Conservation (phyloP, 2,113 vertebrate genomes). For the Chaetops frenatus region DNA sequence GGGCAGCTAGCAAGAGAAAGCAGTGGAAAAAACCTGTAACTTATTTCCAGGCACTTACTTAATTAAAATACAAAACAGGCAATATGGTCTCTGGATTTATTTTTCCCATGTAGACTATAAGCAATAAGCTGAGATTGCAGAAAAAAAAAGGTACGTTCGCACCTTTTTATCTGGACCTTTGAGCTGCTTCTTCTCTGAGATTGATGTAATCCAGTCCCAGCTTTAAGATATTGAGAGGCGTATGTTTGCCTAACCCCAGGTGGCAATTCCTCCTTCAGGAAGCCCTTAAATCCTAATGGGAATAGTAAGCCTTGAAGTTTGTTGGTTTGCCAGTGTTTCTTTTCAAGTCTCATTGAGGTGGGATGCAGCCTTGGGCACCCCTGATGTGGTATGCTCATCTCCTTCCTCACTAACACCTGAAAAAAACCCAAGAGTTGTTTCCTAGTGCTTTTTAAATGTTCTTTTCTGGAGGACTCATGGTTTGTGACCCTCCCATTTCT, state of each 20-base stretch:
- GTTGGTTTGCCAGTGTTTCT: neutral
- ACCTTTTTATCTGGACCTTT: neutral
- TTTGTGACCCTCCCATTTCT: neutral
- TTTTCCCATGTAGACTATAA: conserved; percentile 33
- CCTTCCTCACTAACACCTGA: neutral
- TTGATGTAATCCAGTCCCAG: neutral
- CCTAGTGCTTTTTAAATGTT: neutral
- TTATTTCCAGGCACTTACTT: conserved; percentile 45
- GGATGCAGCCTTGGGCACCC: neutral
- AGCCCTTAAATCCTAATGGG: neutral
- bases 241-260: neutral
- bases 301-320: neutral
- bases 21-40: conserved; percentile 2
- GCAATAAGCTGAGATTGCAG: conserved; percentile 10
- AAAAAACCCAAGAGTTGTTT: neutral
- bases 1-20: neutral
- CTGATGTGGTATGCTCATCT: neutral
- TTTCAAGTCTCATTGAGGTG: neutral
- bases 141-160: neutral
- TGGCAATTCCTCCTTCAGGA: neutral
- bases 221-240: neutral
- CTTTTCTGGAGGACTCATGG: neutral
- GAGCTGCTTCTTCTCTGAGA: neutral
- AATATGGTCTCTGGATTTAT: conserved; percentile 38
- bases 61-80: conserved; percentile 44